These are phyloP conservation scores for Phylloscopus whistleri DNA, from an alignment of 2,113 vertebrate genomes.

Conservation along the genomic window DNA sequence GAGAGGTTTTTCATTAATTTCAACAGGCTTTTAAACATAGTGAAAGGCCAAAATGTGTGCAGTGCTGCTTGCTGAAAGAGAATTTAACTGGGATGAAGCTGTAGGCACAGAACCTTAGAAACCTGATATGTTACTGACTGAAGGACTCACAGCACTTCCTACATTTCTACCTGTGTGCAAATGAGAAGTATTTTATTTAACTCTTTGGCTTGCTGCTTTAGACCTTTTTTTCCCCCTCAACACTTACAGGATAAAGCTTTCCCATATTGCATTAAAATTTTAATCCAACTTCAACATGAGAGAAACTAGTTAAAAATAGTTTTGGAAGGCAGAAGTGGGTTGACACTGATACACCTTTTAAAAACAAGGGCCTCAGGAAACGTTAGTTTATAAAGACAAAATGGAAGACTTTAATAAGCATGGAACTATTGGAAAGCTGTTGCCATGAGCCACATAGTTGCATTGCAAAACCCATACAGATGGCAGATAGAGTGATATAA, in stretches of 20 bases:
- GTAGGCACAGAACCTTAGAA: not conserved
- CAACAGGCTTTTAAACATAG: not conserved
- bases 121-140: not conserved
- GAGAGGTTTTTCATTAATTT: not conserved
- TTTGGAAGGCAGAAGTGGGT: not conserved
- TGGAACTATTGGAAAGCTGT: not conserved
- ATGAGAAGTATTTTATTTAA: not conserved
- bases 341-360: not conserved
- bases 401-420: not conserved
- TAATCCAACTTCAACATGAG: not conserved
- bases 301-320: not conserved
- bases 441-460: not conserved
- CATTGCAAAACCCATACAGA: not conserved
- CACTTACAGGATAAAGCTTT: not conserved
- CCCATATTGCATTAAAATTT: not conserved
- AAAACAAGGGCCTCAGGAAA: not conserved
- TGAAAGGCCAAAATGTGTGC: not conserved
- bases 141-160: not conserved
- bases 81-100: not conserved
- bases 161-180: not conserved
- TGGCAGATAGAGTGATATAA: not conserved
- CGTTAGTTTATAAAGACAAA: not conserved
- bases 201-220: not conserved
- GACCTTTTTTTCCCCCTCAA: no score
- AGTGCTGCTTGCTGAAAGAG: not conserved